Percentiles rank a stretch among this genome's conserved stretches.
phyloP scores from a whole-genome alignment of 2,113 vertebrate genomes.

The Callionymus lyra region DNA sequence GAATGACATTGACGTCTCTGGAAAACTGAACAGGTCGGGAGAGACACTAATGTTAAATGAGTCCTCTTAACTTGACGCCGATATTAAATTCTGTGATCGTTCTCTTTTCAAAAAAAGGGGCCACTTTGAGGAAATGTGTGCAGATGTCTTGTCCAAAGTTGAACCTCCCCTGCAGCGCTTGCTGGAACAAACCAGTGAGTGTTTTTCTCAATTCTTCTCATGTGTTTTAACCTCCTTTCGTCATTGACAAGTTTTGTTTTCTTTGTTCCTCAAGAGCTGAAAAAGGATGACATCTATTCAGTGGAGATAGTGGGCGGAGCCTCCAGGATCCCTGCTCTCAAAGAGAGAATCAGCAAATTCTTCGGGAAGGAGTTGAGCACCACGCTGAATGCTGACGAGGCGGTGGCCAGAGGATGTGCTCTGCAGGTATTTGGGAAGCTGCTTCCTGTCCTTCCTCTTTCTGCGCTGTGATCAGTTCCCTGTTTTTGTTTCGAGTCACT shows the following conservation, averaged over 20 bases:
- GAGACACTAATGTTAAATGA: not conserved
- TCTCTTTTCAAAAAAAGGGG: conserved; percentile 59
- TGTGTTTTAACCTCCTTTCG: not conserved
- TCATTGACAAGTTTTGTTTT: not conserved
- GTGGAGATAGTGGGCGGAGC: conserved; percentile 95
- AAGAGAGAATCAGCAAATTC: conserved; percentile 91
- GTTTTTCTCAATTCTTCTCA: not conserved
- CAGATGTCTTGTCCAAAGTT: conserved; percentile 75
- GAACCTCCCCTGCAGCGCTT: conserved; percentile 83
- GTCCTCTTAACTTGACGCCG: not conserved
- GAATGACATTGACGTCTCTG: conserved; percentile 92
- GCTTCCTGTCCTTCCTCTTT: not conserved
- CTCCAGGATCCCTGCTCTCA: conserved; percentile 90
- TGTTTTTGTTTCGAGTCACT: too few relatives aligned
- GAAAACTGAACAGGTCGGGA: conserved; percentile 83
- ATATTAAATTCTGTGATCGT: too few relatives aligned
- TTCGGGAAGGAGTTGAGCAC: conserved; percentile 94
- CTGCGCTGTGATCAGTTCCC: too few relatives aligned
- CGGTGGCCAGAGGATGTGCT: conserved; percentile 91
- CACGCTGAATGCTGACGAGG: conserved; percentile 94
- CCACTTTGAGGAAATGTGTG: conserved; percentile 90
- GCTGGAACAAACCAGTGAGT: conserved; percentile 91
- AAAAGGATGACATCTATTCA: conserved; percentile 88
- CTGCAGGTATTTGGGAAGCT: conserved; percentile 73
- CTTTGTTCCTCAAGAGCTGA: conserved; percentile 68